Base-by-base conservation (phyloP, 2,888 invertebrate genomes). In the Hyppa rectilinea region DNA sequence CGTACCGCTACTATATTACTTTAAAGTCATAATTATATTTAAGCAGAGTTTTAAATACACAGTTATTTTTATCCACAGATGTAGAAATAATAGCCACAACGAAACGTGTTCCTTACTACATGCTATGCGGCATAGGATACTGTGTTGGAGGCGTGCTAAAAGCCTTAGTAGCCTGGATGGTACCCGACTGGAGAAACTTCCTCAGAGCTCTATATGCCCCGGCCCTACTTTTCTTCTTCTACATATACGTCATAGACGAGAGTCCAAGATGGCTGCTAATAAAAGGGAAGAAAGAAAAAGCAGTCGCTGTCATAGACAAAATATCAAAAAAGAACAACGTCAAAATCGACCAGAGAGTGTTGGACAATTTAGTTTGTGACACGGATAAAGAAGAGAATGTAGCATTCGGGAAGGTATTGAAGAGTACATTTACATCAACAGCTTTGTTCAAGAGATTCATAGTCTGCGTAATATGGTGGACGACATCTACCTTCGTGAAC, bases 211-310 rank as follows among this genome's bases (percentile, higher is more conserved):
- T 97, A 17, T 98, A 98, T 85, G 92, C 96, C 0, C 98, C 98
- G 0, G 97, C 97, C 0, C 88, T 98, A 12, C 88, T 98, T 0
- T 96, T 97, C 76, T 87, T 98, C 58, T 89, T 96, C 7, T 97
- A 97, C 85, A 96, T 96, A 55, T 97, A 97, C 95, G 84, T 97
- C 0, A 91, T 97, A 50, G 97, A 98, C 7, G 98, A 98, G 91
- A 98, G 97, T 63, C 96, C 97, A n/a, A 96, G 98, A 86, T 98
- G 98, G 98, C 94, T 98, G 6, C 91, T 98, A n/a, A 97, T 97
- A 29, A 97, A 97, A 88, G 97, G 97, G 6, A 96, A 96, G 76
- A 96, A 96, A 72, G 96, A 97, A 0, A 95, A 97, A 86, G 98
- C 97, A 0, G 95, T 97, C 72, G 89, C 88, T 3, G 96, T 97